These are phyloP conservation scores for Ganaspis brasiliensis DNA, from an alignment of 2,888 invertebrate species.

Conservation along the genomic window DNA sequence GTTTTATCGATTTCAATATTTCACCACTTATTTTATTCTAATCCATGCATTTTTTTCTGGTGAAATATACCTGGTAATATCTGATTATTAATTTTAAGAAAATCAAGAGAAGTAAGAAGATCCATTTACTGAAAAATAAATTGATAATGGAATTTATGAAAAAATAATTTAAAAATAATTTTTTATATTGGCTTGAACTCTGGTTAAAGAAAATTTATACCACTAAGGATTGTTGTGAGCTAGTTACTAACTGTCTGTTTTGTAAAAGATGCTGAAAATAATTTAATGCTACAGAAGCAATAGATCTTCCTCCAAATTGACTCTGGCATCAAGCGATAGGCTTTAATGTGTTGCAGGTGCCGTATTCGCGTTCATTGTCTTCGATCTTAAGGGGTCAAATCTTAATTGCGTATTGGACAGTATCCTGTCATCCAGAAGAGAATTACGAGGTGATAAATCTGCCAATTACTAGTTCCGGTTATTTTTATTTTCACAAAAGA, in stretches of 20 bases:
- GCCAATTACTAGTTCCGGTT: background rate
- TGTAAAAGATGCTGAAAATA: background rate
- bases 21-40: background rate
- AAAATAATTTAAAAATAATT: background rate
- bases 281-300: background rate
- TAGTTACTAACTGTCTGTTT: background rate
- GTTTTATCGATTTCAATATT: background rate
- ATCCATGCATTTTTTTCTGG: background rate
- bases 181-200: background rate
- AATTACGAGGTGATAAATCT: background rate
- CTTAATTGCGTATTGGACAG: background rate
- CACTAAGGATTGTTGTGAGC: background rate
- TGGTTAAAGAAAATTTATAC: background rate
- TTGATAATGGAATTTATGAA: constrained; percentile 20
- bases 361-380: constrained; percentile 9
- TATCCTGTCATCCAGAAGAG: background rate
- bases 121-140: too few species aligned
- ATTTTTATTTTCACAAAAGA: background rate
- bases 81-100: too few species aligned
- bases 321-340: constrained; percentile 15
- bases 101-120: background rate
- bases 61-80: too few species aligned
- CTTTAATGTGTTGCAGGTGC: constrained; percentile 2
- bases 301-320: constrained; percentile 18
- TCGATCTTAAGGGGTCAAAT: constrained; percentile 12